A percentile compares a stretch with the other conserved stretches of the same genome.
Evolutionary conservation across 1,140 invertebrate species (phyloP).

Genomic region (Nylanderia fulva): DNA sequence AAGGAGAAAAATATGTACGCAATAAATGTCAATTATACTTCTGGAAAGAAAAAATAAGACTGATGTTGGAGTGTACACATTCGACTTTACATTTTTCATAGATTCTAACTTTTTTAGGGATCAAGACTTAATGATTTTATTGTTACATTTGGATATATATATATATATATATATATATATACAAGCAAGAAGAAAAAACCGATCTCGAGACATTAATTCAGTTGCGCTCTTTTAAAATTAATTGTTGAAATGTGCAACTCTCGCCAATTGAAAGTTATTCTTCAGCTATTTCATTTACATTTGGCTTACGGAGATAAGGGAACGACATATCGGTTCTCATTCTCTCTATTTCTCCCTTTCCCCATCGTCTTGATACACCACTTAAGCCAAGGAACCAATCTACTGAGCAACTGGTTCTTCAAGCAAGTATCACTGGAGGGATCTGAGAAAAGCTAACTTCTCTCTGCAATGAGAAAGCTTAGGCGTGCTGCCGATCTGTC

Average conservation of each 20-base stretch:
- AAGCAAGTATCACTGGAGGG: slow-evolving; percentile 51
- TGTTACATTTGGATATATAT: too few species aligned
- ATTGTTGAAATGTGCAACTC: slow-evolving; percentile 24
- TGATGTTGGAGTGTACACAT: too few species aligned
- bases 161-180: too few species aligned
- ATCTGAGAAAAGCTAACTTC: slow-evolving; percentile 55
- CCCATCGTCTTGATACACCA: slow-evolving; percentile 38
- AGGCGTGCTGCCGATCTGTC: slow-evolving; percentile 22
- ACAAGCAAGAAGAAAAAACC: too few species aligned
- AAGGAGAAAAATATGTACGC: too few species aligned
- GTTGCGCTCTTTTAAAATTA: too few species aligned
- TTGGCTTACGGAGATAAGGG: slow-evolving; percentile 40
- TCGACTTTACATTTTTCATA: too few species aligned
- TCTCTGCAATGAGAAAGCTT: slow-evolving; percentile 55
- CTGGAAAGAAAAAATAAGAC: too few species aligned
- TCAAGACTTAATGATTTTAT: too few species aligned
- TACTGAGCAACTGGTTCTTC: slow-evolving; percentile 55
- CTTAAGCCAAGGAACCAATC: slow-evolving; percentile 55
- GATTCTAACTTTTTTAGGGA: too few species aligned
- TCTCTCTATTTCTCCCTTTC: slow-evolving; percentile 33
- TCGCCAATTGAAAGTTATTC: background rate
- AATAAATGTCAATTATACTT: too few species aligned
- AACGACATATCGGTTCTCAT: slow-evolving; percentile 44
- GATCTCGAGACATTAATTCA: too few species aligned
- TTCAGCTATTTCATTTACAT: slow-evolving; percentile 47